Evolutionary conservation across 2,113 vertebrate species (phyloP), one percentile per base, ranked within the genome.

Genomic region (Misgurnus mizolepis): DNA sequence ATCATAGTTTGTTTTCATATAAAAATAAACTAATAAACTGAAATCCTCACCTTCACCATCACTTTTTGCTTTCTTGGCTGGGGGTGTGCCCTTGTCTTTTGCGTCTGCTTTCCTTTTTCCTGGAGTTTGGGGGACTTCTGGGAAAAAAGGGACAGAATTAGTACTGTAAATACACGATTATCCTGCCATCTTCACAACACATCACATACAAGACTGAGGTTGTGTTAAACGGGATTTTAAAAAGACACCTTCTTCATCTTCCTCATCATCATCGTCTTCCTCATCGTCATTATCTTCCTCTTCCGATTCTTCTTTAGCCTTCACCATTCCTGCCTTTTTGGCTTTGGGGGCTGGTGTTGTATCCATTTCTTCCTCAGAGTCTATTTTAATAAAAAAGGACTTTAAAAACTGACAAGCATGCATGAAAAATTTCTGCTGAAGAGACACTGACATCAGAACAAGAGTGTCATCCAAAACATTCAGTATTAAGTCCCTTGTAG

Each of bases 291-390:
- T 96, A 0, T 95, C 94, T 0, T 96, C 94, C 0, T 96, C 94
- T 0, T 94, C 94, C 0, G 94, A 94, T 0, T 95, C 95, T 0
- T 95, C 95, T 11, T 96, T 95, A 10, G 90, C 91, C 67, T 93
- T 95, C 43, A 95, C 95, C 90, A 92, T 91, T 64, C 93, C 90
- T 7, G 93, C 83, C 83, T 97, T 98, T 87, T 98, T 99, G 43
- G 91, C 88, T 77, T 87, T 88, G 27, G 90, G 88, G 12, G 89
- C 89, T 12, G 94, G 94, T 4, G 94, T 81, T 0, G 90, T 94
- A 65, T 98, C 97, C 96, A 98, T 98, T 56, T 90, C 87, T 47
- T 98, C 92, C 60, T 98, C 97, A 11, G 96, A 98, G 2, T 95
- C 95, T 98, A 66, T 22, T 22, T 22, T 22, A 22, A 22, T 22